Conservation (phyloP, 1,140 invertebrate species). For the Dysdera silvatica region DNA sequence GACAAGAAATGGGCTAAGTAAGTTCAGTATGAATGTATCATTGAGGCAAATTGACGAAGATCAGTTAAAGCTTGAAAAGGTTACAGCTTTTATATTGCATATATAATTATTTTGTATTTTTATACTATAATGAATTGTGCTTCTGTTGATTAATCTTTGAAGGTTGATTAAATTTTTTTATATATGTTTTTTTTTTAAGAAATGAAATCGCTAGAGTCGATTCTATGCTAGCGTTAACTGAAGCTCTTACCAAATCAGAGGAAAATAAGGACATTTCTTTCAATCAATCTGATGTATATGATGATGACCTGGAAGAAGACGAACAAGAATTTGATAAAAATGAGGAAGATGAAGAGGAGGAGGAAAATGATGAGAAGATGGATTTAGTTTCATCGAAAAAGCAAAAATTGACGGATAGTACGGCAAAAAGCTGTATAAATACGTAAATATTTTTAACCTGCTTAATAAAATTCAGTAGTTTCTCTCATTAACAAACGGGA, state of each 20-base stretch:
- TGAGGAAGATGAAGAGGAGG: neutral
- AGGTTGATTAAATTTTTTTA: neutral
- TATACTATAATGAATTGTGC: no score
- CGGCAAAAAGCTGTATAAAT: neutral
- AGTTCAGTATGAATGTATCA: no score
- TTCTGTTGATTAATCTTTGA: no score
- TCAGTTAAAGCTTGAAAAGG: no score
- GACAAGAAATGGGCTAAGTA: no score
- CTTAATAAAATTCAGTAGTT: no score
- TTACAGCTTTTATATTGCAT: no score
- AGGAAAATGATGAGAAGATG: neutral
- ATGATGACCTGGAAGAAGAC: conserved; percentile 1
- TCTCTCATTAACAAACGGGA: no score
- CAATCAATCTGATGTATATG: neutral
- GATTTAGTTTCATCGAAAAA: neutral
- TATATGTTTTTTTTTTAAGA: neutral
- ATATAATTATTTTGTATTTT: no score
- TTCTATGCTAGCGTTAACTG: conserved; percentile 1
- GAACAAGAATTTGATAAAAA: neutral
- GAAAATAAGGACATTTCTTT: neutral
- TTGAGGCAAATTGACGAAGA: no score
- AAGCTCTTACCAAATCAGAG: neutral
- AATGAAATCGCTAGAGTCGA: conserved; percentile 12
- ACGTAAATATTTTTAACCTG: neutral
- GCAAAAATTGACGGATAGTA: conserved; percentile 12